Evolutionary conservation across 2,888 invertebrate genomes (phyloP), one percentile per base, ranked within the genome.

Genomic region (Busseola fusca): DNA sequence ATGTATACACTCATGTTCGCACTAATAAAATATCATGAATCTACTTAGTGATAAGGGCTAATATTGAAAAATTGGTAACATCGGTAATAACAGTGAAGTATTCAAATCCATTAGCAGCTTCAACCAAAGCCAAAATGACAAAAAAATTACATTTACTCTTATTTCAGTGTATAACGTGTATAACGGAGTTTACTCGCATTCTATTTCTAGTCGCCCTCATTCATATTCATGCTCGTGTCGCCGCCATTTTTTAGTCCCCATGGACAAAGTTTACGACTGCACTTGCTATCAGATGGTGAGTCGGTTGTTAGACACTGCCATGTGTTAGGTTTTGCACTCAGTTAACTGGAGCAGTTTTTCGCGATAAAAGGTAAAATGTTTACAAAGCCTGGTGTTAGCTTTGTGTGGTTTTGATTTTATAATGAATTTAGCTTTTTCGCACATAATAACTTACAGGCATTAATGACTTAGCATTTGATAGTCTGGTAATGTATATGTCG

Each of bases 201-300:
- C 18, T 71, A 48, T 59, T 12, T 59, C 9, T n/a, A 48, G 48
- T 71, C 30, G 34, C 34, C 21, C 30, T 48, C 40, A n/a, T 71
- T 72, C 34, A 72, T 60, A 71, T 50, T 42, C 72, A 42, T 48
- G 21, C 16, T 25, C 25, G 21, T 2, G 40, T 21, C 6, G 58
- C n/a, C 30, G 30, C 14, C 59, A 72, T 34, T 18, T 72, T 71
- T 72, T 34, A 25, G 50, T 18, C 72, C n/a, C 25, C 21, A 21
- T 40, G 40, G n/a, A 5, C 42, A 72, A 25, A 72, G 12, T 71
- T 45, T 42, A 42, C 34, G 27, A 42, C 42, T 72, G 42, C 52
- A 52, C 34, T 54, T n/a, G 18, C 12, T 25, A 59, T 42, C 62
- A 71, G 42, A 52, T 52, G 34, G 42, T n/a, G 21, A 12, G 7